Conservation (phyloP, 1,140 invertebrate genomes). For the Cheumatopsyche charites region DNA sequence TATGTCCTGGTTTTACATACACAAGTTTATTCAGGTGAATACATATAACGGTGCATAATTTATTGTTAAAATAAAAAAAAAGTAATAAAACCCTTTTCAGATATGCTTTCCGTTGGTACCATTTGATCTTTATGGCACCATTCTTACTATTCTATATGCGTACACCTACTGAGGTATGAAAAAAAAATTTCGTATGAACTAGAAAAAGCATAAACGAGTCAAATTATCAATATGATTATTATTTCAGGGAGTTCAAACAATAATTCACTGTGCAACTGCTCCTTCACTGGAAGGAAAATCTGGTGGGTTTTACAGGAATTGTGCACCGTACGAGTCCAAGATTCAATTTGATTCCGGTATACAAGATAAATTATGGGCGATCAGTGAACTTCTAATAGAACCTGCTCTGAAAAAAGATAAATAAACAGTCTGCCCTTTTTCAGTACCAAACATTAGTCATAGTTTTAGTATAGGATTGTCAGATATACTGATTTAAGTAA, state of each 20-base stretch:
- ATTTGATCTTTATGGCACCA: conserved; percentile 72
- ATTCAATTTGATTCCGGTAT: conserved; percentile 66
- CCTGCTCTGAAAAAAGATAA: neutral
- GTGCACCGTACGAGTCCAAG: conserved; percentile 68
- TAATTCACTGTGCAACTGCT: conserved; percentile 76
- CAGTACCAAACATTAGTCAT: neutral
- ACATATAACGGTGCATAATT: neutral
- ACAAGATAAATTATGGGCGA: conserved; percentile 72
- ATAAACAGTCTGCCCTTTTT: neutral
- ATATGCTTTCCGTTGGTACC: conserved; percentile 72
- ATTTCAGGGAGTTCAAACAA: conserved; percentile 74
- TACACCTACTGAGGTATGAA: conserved; percentile 71
- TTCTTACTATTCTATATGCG: conserved; percentile 73
- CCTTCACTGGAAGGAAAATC: conserved; percentile 66
- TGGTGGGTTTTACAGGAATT: conserved; percentile 77
- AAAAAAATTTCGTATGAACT: conserved; percentile 30
- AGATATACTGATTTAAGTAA: no score
- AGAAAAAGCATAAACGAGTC: conserved; percentile 30
- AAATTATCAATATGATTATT: conserved; percentile 44
- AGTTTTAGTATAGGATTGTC: no score
- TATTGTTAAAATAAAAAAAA: neutral
- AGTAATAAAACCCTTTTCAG: conserved; percentile 59
- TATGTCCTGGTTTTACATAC: conserved; percentile 86
- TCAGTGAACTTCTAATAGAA: conserved; percentile 65
- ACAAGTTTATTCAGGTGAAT: conserved; percentile 66